phyloP scores from a whole-genome alignment of 2,113 vertebrate species.

The Silurus meridionalis region DNA sequence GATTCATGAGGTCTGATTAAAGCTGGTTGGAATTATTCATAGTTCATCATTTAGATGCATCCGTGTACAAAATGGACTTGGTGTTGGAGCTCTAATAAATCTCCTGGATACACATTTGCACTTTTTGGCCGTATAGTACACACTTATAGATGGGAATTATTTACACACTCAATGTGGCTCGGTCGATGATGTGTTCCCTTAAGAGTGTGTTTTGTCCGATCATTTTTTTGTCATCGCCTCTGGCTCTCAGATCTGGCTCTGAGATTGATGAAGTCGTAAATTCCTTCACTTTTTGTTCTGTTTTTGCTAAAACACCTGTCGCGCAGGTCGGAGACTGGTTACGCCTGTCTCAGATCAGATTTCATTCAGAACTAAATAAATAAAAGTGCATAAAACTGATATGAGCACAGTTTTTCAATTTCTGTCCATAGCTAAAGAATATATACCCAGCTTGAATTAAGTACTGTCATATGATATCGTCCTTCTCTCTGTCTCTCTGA shows the following conservation, averaged over 20 bases:
- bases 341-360: constrained; percentile 25
- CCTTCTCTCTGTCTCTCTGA: background rate
- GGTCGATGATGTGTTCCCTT: no score
- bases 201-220: no score
- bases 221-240: no score
- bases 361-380: constrained; percentile 11
- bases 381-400: constrained; percentile 11
- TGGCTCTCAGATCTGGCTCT: no score
- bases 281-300: background rate
- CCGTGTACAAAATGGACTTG: no score
- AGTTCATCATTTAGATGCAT: no score
- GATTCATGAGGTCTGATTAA: constrained; percentile 5
- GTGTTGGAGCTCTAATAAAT: no score
- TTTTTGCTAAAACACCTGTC: background rate
- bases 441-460: constrained; percentile 44
- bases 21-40: no score
- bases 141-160: no score
- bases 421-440: constrained; percentile 30
- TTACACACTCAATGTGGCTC: no score
- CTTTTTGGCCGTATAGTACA: no score
- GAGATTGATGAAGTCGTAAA: constrained; percentile 2
- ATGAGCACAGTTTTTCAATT: constrained; percentile 18
- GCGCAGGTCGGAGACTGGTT: constrained; percentile 43
- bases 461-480: constrained; percentile 33
- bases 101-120: no score